These are phyloP conservation scores for Abrostola tripartita DNA, from an alignment of 2,888 invertebrate genomes.

Conservation along the genomic window DNA sequence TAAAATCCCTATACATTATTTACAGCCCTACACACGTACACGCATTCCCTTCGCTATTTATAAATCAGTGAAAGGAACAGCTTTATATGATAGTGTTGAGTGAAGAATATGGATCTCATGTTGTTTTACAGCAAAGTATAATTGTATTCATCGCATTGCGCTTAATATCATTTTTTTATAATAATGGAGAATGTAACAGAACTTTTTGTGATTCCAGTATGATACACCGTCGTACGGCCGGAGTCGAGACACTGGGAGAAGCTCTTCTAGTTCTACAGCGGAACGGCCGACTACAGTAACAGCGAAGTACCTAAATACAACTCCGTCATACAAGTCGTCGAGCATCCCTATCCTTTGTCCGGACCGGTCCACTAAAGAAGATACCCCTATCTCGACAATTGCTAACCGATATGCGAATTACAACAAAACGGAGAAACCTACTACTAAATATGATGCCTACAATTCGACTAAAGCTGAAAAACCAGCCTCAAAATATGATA, in stretches of 20 bases:
- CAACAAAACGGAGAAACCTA: slow-evolving; percentile 61
- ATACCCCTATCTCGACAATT: slow-evolving; percentile 79
- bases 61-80: slow-evolving; percentile 74
- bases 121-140: slow-evolving; percentile 13
- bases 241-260: slow-evolving; percentile 72
- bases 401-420: slow-evolving; percentile 82
- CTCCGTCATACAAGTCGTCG: slow-evolving; percentile 83
- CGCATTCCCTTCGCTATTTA: slow-evolving; percentile 80
- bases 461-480: slow-evolving; percentile 59
- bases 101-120: slow-evolving; percentile 68
- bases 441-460: slow-evolving; percentile 54
- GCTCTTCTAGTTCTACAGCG: slow-evolving; percentile 62
- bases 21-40: slow-evolving; percentile 54
- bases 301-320: slow-evolving; percentile 80
- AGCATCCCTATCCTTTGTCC: slow-evolving; percentile 79
- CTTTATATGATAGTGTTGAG: slow-evolving; percentile 76
- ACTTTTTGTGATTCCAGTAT: slow-evolving; percentile 74
- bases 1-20: slow-evolving; percentile 71
- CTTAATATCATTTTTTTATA: neutral
- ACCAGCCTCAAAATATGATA: slow-evolving; percentile 70
- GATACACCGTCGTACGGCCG: slow-evolving; percentile 80
- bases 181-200: slow-evolving; percentile 9
- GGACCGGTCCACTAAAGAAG: slow-evolving; percentile 78
- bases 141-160: slow-evolving; percentile 1
- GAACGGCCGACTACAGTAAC: slow-evolving; percentile 82